phyloP scores from a whole-genome alignment of 2,113 vertebrate genomes.

The Xenus cinereus region DNA sequence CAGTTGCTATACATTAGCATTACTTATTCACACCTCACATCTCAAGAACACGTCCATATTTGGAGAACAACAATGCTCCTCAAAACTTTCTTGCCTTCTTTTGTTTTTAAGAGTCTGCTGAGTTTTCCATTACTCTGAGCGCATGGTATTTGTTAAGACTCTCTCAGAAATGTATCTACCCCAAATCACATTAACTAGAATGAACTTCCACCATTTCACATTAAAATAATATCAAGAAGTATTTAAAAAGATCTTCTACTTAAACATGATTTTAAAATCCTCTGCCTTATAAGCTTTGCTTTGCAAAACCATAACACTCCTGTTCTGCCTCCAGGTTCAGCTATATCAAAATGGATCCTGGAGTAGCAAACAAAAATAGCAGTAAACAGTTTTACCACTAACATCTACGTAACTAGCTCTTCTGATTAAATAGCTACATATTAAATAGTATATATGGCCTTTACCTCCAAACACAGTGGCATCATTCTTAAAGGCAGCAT shows the following conservation, averaged over 20 bases:
- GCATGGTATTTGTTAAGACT: background rate
- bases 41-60: background rate
- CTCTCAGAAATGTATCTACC: background rate
- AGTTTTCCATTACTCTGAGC: background rate
- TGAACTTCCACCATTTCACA: background rate
- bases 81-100: background rate
- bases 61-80: background rate
- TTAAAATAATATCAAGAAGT: background rate
- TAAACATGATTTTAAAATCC: background rate
- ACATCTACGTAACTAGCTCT: background rate
- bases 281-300: background rate
- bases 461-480: slow-evolving; percentile 77
- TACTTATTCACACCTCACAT: background rate
- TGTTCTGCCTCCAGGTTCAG: background rate
- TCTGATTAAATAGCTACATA: background rate
- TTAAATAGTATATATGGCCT: background rate
- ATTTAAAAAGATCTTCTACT: background rate
- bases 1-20: background rate
- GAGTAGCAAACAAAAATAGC: background rate
- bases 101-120: background rate
- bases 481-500: slow-evolving; percentile 55
- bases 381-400: background rate
- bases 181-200: background rate
- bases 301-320: background rate
- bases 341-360: background rate